Conservation (phyloP, 2,888 invertebrate species). For the Caprella mutica region DNA sequence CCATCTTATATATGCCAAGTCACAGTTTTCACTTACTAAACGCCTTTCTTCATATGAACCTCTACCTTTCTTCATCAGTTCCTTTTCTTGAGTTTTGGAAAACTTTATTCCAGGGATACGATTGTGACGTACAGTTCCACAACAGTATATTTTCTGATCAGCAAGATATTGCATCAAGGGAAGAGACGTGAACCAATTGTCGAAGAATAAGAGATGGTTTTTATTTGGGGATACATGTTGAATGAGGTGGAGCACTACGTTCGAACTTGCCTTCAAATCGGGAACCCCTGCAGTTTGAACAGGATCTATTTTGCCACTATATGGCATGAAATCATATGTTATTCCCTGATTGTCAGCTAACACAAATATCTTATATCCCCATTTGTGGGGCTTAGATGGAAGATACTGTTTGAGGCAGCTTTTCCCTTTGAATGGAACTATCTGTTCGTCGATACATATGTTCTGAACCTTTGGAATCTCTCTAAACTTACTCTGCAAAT, state of each 20-base stretch:
- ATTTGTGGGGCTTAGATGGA: conserved; percentile 4
- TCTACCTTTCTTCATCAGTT: conserved; percentile 5
- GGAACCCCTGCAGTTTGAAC: conserved; percentile 6
- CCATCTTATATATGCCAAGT: conserved; percentile 11
- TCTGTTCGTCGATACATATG: conserved; percentile 10
- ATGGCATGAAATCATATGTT: conserved; percentile 9
- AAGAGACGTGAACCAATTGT: not conserved
- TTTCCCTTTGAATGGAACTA: conserved; percentile 7
- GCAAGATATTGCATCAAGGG: not conserved
- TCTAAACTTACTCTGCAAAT: not conserved
- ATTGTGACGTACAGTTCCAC: not conserved
- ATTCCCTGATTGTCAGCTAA: conserved; percentile 1
- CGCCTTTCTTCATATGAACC: conserved; percentile 9
- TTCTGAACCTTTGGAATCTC: not conserved
- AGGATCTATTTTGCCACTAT: conserved; percentile 7
- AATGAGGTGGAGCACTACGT: conserved; percentile 4
- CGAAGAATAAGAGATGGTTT: not conserved
- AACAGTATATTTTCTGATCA: not conserved
- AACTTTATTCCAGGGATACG: not conserved
- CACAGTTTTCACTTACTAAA: not conserved
- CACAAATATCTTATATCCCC: conserved; percentile 9
- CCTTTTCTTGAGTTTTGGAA: not conserved
- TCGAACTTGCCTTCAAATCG: conserved; percentile 5
- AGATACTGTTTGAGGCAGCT: conserved; percentile 6
- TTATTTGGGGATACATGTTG: not conserved